A percentile compares a stretch with the other conserved stretches of the same genome.
These are phyloP conservation scores for Alcedo quadribrachys DNA, from an alignment of 2,797 vertebrate species.

Conservation along the genomic window DNA sequence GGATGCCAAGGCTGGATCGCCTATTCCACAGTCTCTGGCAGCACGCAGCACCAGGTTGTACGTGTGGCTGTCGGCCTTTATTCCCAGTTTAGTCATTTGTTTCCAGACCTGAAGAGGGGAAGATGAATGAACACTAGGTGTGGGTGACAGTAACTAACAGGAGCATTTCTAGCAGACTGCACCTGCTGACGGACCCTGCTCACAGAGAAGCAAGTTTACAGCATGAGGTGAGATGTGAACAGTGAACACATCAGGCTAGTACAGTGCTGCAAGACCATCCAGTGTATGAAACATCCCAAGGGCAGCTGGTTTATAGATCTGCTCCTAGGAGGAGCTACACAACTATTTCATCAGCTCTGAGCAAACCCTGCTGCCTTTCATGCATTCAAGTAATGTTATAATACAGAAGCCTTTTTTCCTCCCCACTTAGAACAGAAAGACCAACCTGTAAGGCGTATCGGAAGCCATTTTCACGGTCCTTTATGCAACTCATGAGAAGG, in stretches of 20 bases:
- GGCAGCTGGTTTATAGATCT: neutral
- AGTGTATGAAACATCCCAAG: fast-evolving
- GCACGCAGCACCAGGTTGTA: constrained; percentile 90
- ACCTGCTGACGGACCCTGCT: neutral
- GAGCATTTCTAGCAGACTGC: neutral
- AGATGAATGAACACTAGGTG: neutral
- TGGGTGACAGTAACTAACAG: neutral
- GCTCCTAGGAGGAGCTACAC: neutral
- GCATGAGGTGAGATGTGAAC: neutral
- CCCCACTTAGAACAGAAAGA: neutral
- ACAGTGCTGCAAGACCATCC: neutral
- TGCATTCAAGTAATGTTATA: neutral
- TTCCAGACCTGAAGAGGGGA: constrained; percentile 87
- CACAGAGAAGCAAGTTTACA: neutral
- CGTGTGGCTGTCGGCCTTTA: constrained; percentile 80
- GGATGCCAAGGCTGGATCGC: constrained; percentile 79
- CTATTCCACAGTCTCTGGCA: constrained; percentile 90
- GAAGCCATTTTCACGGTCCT: constrained; percentile 87
- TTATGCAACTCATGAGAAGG: constrained; percentile 90
- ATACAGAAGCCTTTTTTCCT: neutral
- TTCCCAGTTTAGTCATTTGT: constrained; percentile 86
- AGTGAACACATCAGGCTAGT: neutral
- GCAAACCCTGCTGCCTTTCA: neutral
- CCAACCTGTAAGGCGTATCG: constrained; percentile 88
- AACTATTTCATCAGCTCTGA: neutral